Evolutionary conservation across 2,888 invertebrate genomes (phyloP).

Genomic region (Campaea margaritaria): DNA sequence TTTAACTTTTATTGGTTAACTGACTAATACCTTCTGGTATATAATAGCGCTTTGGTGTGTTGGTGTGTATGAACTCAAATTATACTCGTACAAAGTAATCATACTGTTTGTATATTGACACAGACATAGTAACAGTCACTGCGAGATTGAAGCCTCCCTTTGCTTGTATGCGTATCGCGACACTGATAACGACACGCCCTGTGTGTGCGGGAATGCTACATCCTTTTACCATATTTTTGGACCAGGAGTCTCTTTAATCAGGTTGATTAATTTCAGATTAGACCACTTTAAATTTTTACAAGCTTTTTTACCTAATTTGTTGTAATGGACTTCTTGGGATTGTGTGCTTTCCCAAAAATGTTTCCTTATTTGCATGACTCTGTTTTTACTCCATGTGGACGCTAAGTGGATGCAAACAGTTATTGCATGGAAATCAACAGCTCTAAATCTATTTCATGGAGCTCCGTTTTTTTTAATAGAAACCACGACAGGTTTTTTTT

Average conservation of each 20-base stretch:
- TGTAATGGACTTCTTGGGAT: too few species aligned
- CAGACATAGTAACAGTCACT: slow-evolving; percentile 13
- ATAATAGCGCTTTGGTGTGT: neutral
- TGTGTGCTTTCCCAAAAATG: slow-evolving; percentile 6
- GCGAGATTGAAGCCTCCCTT: slow-evolving; percentile 54
- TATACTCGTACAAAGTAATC: neutral
- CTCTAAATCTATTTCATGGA: neutral
- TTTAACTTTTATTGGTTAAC: too few species aligned
- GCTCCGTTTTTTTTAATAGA: slow-evolving; percentile 5
- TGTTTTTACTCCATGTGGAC: slow-evolving; percentile 8
- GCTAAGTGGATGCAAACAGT: slow-evolving; percentile 7
- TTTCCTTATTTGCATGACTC: slow-evolving; percentile 23
- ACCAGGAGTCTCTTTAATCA: slow-evolving; percentile 41
- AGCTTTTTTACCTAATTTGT: neutral
- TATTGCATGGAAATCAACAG: slow-evolving; percentile 1
- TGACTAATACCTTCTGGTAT: neutral
- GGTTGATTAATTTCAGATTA: slow-evolving; percentile 21
- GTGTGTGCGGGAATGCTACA: slow-evolving; percentile 50
- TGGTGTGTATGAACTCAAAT: neutral
- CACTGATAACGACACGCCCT: slow-evolving; percentile 52
- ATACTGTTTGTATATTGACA: slow-evolving; percentile 18
- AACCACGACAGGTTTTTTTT: neutral
- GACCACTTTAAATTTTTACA: slow-evolving; percentile 13
- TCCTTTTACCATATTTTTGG: slow-evolving; percentile 59
- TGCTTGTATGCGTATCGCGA: slow-evolving; percentile 49